These are phyloP conservation scores for Drosophila kohkoa DNA, from an alignment of 1,140 invertebrate species.

Conservation along the genomic window DNA sequence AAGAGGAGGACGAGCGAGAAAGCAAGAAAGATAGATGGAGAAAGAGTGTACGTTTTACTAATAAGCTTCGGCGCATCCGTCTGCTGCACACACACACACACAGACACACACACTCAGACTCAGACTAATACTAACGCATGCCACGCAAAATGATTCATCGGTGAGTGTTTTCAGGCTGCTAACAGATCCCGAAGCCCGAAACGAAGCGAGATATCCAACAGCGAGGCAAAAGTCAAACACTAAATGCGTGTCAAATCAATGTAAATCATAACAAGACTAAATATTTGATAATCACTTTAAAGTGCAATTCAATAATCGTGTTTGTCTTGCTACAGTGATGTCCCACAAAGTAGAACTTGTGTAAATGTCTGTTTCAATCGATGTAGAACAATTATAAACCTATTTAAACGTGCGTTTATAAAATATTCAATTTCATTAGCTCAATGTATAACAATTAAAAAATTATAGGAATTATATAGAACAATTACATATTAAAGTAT, in stretches of 20 bases:
- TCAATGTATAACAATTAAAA: no score
- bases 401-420: not conserved
- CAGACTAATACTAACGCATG: not conserved
- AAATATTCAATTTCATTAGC: not conserved
- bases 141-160: slow-evolving; percentile 27
- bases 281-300: slow-evolving; percentile 10
- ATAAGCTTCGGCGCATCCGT: slow-evolving; percentile 17
- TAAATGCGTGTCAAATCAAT: slow-evolving; percentile 7
- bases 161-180: slow-evolving; percentile 6
- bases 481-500: no score
- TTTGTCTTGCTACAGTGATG: not conserved
- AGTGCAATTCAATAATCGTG: slow-evolving; percentile 5
- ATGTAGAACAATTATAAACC: not conserved
- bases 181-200: slow-evolving; percentile 10
- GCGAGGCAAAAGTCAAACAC: not conserved
- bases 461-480: no score
- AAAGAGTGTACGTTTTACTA: slow-evolving; percentile 42
- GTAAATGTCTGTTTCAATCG: not conserved
- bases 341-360: not conserved
- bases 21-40: slow-evolving; percentile 4
- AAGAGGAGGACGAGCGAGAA: slow-evolving; percentile 24
- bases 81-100: slow-evolving; percentile 5
- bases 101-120: not conserved
- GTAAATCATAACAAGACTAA: not conserved
- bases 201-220: slow-evolving; percentile 5